Base-by-base conservation (phyloP, 2,888 invertebrate species). In the Adelphocoris suturalis region DNA sequence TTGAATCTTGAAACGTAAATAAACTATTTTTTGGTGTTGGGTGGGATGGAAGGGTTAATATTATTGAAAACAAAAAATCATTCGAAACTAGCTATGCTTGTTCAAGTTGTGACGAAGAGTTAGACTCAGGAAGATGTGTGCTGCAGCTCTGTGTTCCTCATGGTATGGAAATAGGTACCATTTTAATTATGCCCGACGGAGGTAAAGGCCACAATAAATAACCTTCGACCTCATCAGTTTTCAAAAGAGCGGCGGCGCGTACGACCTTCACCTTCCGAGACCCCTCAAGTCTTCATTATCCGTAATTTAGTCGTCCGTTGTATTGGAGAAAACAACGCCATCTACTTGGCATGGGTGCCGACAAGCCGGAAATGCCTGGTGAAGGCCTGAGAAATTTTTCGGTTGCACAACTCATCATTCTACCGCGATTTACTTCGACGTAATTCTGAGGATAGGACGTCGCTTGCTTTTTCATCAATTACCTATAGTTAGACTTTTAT, bases 191-290 rank as follows among this genome's bases (percentile, higher is more conserved):
- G 68, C 23, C 23, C 68, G 68, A 23, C 68, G 57, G 7, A 16
- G n/a, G 57, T 68, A 19, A 11, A 23, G 11, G 4, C 23, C 13
- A 68, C 68, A 23, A 23, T 68, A 68, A 68, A 68, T 68, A 68
- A 68, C 68, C 68, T 68, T 68, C 27, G 68, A 68, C 68, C 68
- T 23, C 68, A 68, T 68, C 68, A 68, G 68, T 68, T 23, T 68
- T 68, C 68, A 23, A 68, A 68, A 68, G 23, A 68, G 68, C 68
- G 68, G 68, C 68, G 23, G 68, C 11, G 68, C 68, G 68, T 68
- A 68, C 68, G 68, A 19, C 68, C 68, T 68, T 68, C 68, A 23
- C 23, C 68, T 4, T 68, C 23, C 19, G n/a, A 2, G 19, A 19
- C n/a, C 16, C 19, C 68, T 68, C 23, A 68, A 23, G 68, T 68